Evolutionary conservation across 2,113 vertebrate genomes (phyloP).

Genomic region (Muntiacus reevesi): DNA sequence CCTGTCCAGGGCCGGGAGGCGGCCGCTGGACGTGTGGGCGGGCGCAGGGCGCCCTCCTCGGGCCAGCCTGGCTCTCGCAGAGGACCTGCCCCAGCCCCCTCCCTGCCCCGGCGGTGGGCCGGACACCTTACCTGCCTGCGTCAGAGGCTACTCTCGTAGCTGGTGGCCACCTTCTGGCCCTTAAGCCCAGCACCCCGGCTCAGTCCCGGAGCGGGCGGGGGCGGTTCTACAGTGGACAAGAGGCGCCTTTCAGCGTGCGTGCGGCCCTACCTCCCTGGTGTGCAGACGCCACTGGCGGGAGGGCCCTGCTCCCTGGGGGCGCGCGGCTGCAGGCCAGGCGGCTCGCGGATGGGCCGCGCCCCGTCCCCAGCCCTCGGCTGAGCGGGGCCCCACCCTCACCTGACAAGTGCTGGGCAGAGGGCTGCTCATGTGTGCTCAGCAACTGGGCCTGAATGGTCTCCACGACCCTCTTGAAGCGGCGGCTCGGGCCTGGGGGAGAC

Average conservation of each 20-base stretch:
- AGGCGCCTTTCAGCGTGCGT: constrained; percentile 68
- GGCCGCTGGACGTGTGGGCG: background rate
- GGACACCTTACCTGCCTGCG: constrained; percentile 71
- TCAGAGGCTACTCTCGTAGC: constrained; percentile 73
- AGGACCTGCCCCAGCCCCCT: constrained; percentile 64
- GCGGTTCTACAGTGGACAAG: constrained; percentile 66
- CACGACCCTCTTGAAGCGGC: constrained; percentile 98
- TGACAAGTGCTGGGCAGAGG: constrained; percentile 95
- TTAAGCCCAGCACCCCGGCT: constrained; percentile 76
- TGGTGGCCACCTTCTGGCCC: constrained; percentile 76
- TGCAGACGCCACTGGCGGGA: constrained; percentile 39
- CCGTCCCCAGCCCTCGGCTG: constrained; percentile 31
- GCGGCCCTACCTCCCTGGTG: constrained; percentile 66
- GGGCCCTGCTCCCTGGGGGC: constrained; percentile 67
- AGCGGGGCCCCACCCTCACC: constrained; percentile 85
- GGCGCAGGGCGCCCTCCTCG: constrained; percentile 21
- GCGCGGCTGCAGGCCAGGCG: constrained; percentile 23
- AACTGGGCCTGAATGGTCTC: constrained; percentile 99
- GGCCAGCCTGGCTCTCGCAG: constrained; percentile 19
- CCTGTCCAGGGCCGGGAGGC: constrained; percentile 31
- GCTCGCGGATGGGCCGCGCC: background rate
- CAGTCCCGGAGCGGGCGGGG: constrained; percentile 65
- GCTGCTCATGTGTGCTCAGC: constrained; percentile 98
- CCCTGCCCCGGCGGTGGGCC: constrained; percentile 61
- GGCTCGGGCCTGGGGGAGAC: constrained; percentile 90